Evolutionary conservation across 2,888 invertebrate species (phyloP).

Genomic region (Pammene fasciana): DNA sequence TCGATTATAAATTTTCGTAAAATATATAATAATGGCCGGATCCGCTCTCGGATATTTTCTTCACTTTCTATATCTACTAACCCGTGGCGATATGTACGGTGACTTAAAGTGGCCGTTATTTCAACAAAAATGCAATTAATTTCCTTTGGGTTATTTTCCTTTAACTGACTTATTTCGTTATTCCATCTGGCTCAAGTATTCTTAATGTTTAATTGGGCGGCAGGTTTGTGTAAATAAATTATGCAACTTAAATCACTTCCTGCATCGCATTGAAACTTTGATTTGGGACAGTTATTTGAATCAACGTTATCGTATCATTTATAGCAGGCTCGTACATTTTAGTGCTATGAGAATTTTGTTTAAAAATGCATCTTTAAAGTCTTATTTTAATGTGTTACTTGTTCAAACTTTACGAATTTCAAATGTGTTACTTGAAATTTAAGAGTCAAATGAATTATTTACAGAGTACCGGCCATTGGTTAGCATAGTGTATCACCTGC

Average conservation of each 20-base stretch:
- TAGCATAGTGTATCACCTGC: too few relatives aligned
- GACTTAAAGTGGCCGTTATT: too few relatives aligned
- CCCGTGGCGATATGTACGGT: too few relatives aligned
- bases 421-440: neutral
- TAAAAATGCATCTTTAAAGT: neutral
- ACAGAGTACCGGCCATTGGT: too few relatives aligned
- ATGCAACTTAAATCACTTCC: neutral
- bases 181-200: neutral
- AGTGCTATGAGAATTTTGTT: neutral
- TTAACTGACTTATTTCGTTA: too few relatives aligned
- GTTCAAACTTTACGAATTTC: neutral
- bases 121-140: too few relatives aligned
- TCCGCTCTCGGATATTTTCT: too few relatives aligned
- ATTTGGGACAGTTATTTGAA: conserved; percentile 6
- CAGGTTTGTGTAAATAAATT: conserved; percentile 12
- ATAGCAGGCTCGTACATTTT: neutral
- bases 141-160: too few relatives aligned
- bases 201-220: conserved; percentile 4
- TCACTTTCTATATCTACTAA: too few relatives aligned
- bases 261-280: neutral
- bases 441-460: too few relatives aligned
- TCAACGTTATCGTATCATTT: neutral
- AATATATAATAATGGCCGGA: too few relatives aligned
- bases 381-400: neutral
- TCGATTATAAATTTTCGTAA: too few relatives aligned